Base-by-base conservation (phyloP, 1,140 invertebrate genomes). In the Meloidogyne hapla region DNA sequence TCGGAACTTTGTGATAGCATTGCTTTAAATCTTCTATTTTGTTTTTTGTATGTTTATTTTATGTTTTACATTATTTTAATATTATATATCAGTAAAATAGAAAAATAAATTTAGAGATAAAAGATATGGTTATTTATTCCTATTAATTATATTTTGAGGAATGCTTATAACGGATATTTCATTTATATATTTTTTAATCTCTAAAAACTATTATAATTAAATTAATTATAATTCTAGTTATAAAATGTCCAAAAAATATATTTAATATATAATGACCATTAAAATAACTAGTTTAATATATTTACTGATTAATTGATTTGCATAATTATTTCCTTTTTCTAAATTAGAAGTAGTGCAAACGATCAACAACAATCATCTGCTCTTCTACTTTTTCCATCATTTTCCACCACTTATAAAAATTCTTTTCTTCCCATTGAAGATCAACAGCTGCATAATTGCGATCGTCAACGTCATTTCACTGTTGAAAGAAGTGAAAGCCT, bases 1-100 rank as follows among this genome's bases (percentile, higher is more conserved):
- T 25, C 76, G 13, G 76, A 77, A 69, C 74, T 77, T 28, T 77
- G 76, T 38, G 76, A 77, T 38, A 68, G 75, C 2, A 62, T 76
- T 28, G 76, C 75, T 25, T 63, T 77, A 26, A 77, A 77, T 45
- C 75, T 77, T 21, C 25, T 77, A 13, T 68, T 77, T 25, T 77
- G 21, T 28, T 77, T 61, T 69, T 66, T 77, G 76, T 77, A 67
- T 33, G 75, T n/a, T 40, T 61, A 18, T 40, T n/a, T 62, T 62
- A 62, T 4, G 9, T 62, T 62, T 5, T n/a, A 62, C 12, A 62
- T 62, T 62, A 62, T 18, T 62, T n/a, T n/a, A n/a, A 10, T 12
- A 63, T 21, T 64, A 23, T n/a, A n/a, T n/a, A n/a, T n/a, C n/a
- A n/a, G n/a, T n/a, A n/a, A n/a, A n/a, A n/a, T n/a, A n/a, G n/a